Evolutionary conservation across 1,140 invertebrate genomes (phyloP).

Genomic region (Meloidogyne exigua): DNA sequence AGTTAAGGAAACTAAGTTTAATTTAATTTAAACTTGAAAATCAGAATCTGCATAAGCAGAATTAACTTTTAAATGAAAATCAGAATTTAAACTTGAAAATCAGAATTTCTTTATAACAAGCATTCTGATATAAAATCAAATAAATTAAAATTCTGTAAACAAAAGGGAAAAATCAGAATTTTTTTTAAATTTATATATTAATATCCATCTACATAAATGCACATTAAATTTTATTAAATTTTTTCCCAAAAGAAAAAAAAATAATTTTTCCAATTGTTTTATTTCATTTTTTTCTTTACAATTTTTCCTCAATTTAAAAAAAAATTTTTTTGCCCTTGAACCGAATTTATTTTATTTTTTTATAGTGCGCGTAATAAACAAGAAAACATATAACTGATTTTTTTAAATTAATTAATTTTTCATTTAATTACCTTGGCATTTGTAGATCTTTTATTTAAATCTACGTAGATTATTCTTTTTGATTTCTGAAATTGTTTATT

Average conservation of each 20-base stretch:
- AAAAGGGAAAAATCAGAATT: too few relatives aligned
- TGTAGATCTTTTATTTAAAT: background rate
- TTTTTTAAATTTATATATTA: too few relatives aligned
- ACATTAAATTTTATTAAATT: too few relatives aligned
- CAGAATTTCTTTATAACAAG: too few relatives aligned
- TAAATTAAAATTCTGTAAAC: too few relatives aligned
- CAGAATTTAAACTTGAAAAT: too few relatives aligned
- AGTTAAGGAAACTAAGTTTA: background rate
- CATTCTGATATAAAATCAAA: too few relatives aligned
- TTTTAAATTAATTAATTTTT: conserved; percentile 1
- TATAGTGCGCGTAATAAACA: background rate
- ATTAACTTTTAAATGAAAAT: too few relatives aligned
- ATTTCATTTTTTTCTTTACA: background rate
- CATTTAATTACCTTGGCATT: background rate
- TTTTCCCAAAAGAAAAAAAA: too few relatives aligned
- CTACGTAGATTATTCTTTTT: background rate
- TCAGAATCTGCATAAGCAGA: too few relatives aligned
- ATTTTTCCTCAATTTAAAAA: background rate
- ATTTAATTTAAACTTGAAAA: too few relatives aligned
- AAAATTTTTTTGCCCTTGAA: background rate
- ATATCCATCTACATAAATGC: too few relatives aligned
- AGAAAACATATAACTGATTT: background rate
- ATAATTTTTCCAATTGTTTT: background rate
- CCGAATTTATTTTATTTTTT: background rate
- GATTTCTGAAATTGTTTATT: background rate